A percentile compares a stretch with the other conserved stretches of the same genome.
Evolutionary conservation across 2,888 invertebrate species (phyloP).

Genomic region (Meta bourneti): DNA sequence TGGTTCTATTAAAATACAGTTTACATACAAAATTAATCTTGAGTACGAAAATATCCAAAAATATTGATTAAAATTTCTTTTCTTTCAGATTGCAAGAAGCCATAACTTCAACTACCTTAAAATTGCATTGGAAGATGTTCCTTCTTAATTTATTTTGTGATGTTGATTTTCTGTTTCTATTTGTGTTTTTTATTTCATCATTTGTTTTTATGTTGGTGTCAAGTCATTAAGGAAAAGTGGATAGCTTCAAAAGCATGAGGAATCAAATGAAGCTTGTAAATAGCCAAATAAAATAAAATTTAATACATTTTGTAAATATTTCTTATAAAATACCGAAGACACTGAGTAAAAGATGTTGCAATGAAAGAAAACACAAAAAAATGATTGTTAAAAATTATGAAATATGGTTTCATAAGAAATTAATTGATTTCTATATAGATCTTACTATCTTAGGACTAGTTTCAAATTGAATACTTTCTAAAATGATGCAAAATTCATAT

Average conservation of each 20-base stretch:
- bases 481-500: no score
- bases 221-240: conserved; percentile 43
- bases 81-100: conserved; percentile 68
- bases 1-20: no score
- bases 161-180: conserved; percentile 49
- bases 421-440: no score
- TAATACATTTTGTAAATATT: not conserved
- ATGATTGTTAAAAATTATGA: no score
- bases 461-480: no score
- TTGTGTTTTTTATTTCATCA: conserved; percentile 45
- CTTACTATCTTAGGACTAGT: no score
- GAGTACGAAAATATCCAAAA: not conserved
- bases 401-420: no score
- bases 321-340: no score
- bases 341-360: no score
- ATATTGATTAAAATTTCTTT: not conserved
- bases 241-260: conserved; percentile 45
- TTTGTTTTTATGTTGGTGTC: conserved; percentile 57
- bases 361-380: no score
- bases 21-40: no score
- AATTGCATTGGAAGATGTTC: conserved; percentile 56
- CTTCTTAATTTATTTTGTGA: conserved; percentile 69
- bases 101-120: conserved; percentile 58
- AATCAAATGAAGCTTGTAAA: conserved; percentile 56
- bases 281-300: conserved; percentile 57